Evolutionary conservation across 1,140 invertebrate genomes (phyloP), one percentile per base, ranked within the genome.

Genomic region (Pachypeltis micranthus): DNA sequence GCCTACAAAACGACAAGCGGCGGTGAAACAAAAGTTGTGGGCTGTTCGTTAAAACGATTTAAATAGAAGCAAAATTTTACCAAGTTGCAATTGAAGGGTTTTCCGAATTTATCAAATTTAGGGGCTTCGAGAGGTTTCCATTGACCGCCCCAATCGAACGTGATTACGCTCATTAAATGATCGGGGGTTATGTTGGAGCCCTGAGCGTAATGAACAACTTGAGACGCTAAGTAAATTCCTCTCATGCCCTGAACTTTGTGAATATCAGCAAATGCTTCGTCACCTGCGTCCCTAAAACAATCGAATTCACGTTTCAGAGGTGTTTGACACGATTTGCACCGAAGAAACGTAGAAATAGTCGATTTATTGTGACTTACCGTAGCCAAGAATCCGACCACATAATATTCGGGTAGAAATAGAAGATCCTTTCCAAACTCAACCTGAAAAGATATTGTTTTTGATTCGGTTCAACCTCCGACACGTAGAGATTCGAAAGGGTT

Each of bases 211-310:
- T 55, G 26, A 54, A 29, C 71, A 69, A 93, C 81, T 71, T 88
- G 85, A 0, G 90, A 93, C 0, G 89, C 91, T 65, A 95, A 93
- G 73, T 93, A 95, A 60, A 94, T 87, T 2, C 92, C 92, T 25
- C 83, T 78, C 14, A 96, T 72, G 7, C 91, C 91, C 71, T 90
- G 83, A 0, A 96, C 87, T 72, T 87, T 89, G 70, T 93, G 90
- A 0, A 96, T 72, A 71, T 95, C 92, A n/a, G 88, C 87, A 77
- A 95, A 94, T 10, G 86, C 73, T 66, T 91, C 85, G 59, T 89
- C 84, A 1, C 85, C 79, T 10, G 88, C 83, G 61, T 85, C 85
- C 69, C 88, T 91, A 72, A 16, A 75, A 71, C n/a, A n/a, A n/a
- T n/a, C n/a, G n/a, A n/a, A n/a, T n/a, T n/a, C n/a, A n/a, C n/a